Evolutionary conservation across 1,140 invertebrate genomes (phyloP).

Genomic region (Drosophila ananassae): DNA sequence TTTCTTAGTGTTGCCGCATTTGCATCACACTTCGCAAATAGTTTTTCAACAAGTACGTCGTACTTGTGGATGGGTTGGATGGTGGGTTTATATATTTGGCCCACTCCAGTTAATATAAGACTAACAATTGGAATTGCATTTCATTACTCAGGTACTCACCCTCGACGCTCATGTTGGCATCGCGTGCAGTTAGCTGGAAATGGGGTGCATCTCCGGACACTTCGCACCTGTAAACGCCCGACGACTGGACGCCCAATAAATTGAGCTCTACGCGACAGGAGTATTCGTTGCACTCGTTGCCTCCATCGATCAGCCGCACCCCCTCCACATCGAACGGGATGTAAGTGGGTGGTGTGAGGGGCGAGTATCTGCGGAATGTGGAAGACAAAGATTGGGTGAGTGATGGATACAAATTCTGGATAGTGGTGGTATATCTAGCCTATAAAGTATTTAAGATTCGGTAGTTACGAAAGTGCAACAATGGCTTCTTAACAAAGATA

Average conservation of each 20-base stretch:
- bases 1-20: conserved; percentile 9
- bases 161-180: conserved; percentile 87
- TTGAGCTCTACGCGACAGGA: conserved; percentile 85
- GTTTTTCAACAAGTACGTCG: conserved; percentile 21
- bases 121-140: conserved; percentile 73
- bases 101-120: conserved; percentile 62
- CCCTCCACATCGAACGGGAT: conserved; percentile 84
- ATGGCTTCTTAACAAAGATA: too few relatives aligned
- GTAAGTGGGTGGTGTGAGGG: conserved; percentile 73
- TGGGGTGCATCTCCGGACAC: conserved; percentile 87
- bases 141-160: conserved; percentile 84
- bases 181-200: conserved; percentile 86
- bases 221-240: conserved; percentile 87
- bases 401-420: neutral
- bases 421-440: neutral
- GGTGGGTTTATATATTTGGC: conserved; percentile 8
- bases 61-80: neutral
- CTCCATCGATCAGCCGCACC: conserved; percentile 90
- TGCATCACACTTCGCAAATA: conserved; percentile 22
- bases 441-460: neutral
- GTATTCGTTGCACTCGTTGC: conserved; percentile 86
- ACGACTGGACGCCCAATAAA: conserved; percentile 84
- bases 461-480: neutral
- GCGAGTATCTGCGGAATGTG: conserved; percentile 63
- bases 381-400: neutral